Base-by-base conservation (phyloP, 53 echinoderm and acorn worm species). In the Hippasteria phrygiana region DNA sequence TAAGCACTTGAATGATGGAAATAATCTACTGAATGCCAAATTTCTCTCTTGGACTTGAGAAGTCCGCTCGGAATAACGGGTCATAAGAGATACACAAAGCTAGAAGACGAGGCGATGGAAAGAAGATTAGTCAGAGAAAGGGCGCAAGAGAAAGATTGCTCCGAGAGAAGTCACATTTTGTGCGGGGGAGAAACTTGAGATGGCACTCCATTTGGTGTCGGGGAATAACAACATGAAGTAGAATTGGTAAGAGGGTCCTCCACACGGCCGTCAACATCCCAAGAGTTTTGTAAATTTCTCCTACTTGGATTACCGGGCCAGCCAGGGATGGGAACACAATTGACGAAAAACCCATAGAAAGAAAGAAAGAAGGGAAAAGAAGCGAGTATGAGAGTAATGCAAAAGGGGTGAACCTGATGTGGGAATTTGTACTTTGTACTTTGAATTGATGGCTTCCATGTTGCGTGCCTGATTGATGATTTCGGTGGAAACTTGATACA, bases 231-330 rank as follows among this genome's bases (percentile, higher is more conserved):
- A 31, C n/a, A 14, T 33, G 17, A 33, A 35, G 17, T 33, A 67
- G 69, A 67, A 35, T 35, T 1, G 59, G 16, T 35, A 26, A 33
- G 69, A 67, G 69, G 34, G 69, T 1, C 6, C 69, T 67, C 34
- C 69, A 35, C 34, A 1, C 69, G n/a, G 10, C 69, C 12, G 69
- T 67, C 33, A 67, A 67, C 12, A 26, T 8, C 3, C 7, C 17
- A 17, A 35, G 69, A 67, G 33, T 67, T n/a, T 67, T 35, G 69
- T 3, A 67, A 12, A 67, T 67, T 67, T 67, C 69, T 17, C 69
- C 37, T 33, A 12, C 69, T 67, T 67, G 34, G 69, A 59, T 59
- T 59, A 24, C 59, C 26, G 7, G 59, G 8, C 26, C 0, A 26
- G n/a, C 26, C 11, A 11, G 59, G 26, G n/a, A 9, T 24, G 20